A percentile compares a stretch with the other conserved stretches of the same genome.
These are phyloP conservation scores for Antennarius striatus DNA, from an alignment of 2,113 vertebrate species.

Conservation along the genomic window DNA sequence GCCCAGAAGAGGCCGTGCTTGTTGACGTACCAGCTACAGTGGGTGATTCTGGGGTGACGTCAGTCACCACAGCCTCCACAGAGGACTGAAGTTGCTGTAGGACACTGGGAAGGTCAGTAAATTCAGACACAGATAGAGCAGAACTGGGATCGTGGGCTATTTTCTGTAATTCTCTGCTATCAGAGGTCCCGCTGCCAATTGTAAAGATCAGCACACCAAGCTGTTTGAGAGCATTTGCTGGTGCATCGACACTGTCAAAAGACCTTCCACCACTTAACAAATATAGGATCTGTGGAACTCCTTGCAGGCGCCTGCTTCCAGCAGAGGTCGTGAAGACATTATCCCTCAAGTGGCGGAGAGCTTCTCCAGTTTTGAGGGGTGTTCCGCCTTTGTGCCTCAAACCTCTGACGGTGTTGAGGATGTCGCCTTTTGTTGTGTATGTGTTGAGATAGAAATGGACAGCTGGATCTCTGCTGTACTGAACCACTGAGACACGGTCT, in stretches of 20 bases:
- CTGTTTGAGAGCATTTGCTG: conserved; percentile 56
- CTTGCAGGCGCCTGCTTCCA: conserved; percentile 82
- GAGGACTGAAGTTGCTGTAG: conserved; percentile 33
- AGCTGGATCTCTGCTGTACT: conserved; percentile 52
- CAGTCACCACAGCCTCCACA: too few species aligned
- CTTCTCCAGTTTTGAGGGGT: conserved; percentile 81
- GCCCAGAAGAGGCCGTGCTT: too few species aligned
- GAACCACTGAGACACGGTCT: conserved; percentile 52
- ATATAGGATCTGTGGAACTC: conserved; percentile 80
- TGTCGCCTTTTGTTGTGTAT: conserved; percentile 27
- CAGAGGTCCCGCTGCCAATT: conserved; percentile 41
- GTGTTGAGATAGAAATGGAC: conserved; percentile 57
- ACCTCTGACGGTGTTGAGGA: conserved; percentile 34
- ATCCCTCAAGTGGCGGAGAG: conserved; percentile 74
- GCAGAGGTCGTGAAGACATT: conserved; percentile 79
- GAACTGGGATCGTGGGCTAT: conserved; percentile 35
- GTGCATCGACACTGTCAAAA: conserved; percentile 51
- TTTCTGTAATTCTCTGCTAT: conserved; percentile 30
- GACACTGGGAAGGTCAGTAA: conserved; percentile 69
- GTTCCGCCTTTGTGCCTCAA: conserved; percentile 60
- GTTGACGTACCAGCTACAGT: too few species aligned
- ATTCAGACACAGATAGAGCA: conserved; percentile 43
- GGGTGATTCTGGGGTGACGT: too few species aligned
- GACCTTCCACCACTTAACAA: conserved; percentile 61
- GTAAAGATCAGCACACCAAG: conserved; percentile 46